phyloP scores from a whole-genome alignment of 2,113 vertebrate genomes.

The Pantherophis guttatus region DNA sequence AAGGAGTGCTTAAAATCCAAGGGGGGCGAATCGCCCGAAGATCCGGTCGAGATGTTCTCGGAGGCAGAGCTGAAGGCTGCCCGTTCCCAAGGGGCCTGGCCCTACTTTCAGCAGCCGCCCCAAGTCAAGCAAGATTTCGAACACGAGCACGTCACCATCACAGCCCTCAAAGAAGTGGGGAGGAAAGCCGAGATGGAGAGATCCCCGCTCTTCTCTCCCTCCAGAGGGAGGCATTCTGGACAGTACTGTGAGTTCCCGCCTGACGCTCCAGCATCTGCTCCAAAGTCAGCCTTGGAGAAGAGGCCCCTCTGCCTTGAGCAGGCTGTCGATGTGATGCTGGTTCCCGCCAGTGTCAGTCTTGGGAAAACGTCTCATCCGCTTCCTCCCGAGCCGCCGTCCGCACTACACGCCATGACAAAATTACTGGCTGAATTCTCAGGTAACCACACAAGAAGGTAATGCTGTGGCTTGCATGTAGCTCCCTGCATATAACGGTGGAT shows the following conservation, averaged over 20 bases:
- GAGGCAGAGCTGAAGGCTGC: constrained; percentile 32
- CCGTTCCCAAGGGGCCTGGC: not conserved
- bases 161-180: constrained; percentile 75
- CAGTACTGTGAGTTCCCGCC: not conserved
- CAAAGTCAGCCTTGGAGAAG: constrained; percentile 35
- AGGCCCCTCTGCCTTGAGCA: constrained; percentile 6
- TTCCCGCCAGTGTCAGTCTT: constrained; percentile 12
- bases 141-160: constrained; percentile 81
- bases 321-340: constrained; percentile 16
- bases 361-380: constrained; percentile 19
- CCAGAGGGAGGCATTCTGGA: constrained; percentile 2
- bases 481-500: not conserved
- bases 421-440: constrained; percentile 84
- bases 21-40: constrained; percentile 64
- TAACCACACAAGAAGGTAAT: constrained; percentile 59
- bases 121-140: constrained; percentile 72
- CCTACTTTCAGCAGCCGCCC: constrained; percentile 39
- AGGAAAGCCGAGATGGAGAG: constrained; percentile 30
- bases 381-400: not conserved
- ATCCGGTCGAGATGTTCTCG: constrained; percentile 31
- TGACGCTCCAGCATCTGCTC: not conserved
- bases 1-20: constrained; percentile 73
- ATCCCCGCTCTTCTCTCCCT: not conserved
- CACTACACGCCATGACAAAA: constrained; percentile 77
- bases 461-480: not conserved